Evolutionary conservation across 1,140 invertebrate genomes (phyloP), one percentile per base, ranked within the genome.

Genomic region (Sycophila sp.): DNA sequence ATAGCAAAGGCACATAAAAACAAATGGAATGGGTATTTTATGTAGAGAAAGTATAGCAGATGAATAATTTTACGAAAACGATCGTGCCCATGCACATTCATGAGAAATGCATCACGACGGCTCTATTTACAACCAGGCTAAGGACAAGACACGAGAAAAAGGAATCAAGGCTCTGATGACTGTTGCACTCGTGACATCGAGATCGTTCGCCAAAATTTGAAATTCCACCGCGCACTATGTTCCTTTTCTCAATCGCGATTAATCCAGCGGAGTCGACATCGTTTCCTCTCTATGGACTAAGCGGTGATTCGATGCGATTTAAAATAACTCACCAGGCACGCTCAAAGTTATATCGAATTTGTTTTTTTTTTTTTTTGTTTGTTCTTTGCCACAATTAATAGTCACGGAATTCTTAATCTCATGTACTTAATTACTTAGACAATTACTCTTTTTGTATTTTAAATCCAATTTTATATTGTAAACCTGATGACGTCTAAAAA

Each of bases 91-190:
- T 68, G 22, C 7, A 59, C 32, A 68, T 68, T 69, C 67, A 69
- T 62, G 58, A 69, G 47, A 62, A 53, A 62, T 62, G 67, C 26
- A 69, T 69, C 58, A 34, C 56, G 47, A 53, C 55, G 67, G n/a
- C 42, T 69, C 45, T 55, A 62, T 70, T 70, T 63, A 64, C 60
- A 70, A 70, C 36, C 49, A 70, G 68, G 68, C 60, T 70, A 70
- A 70, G 60, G 68, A 64, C 60, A 53, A 38, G 36, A 63, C 19
- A 45, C 17, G 34, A 51, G 40, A 63, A 63, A 62, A 69, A 55
- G 45, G 58, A 63, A 64, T 58, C 60, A 70, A 70, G 68, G 6
- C 26, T n/a, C 24, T 19, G 28, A 66, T 42, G 63, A 66, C 30
- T 58, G 49, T 67, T 11, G 8, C 45, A 56, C 64, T 56, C 64